Percentiles rank a stretch among this genome's conserved stretches.
phyloP scores from a whole-genome alignment of 1,140 invertebrate species.

The Plutomurus gul region DNA sequence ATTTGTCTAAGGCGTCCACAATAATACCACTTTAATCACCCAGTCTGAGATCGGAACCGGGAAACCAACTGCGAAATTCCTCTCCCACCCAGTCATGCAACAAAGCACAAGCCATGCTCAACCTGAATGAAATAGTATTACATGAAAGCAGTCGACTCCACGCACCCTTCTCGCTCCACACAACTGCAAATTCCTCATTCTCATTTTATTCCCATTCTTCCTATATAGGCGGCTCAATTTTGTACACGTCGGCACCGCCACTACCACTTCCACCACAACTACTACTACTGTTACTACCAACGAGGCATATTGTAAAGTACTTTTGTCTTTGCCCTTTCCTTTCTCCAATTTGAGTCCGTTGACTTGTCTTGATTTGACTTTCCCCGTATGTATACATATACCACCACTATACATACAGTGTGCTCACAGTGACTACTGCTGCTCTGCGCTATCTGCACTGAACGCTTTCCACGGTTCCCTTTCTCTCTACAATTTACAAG shows the following conservation, averaged over 20 bases:
- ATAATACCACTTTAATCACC: conserved; percentile 35
- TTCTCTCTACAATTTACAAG: too few relatives aligned
- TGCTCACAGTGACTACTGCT: not conserved
- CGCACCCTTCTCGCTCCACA: not conserved
- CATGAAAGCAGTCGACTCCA: not conserved
- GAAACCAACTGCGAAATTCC: conserved; percentile 29
- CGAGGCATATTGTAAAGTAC: not conserved
- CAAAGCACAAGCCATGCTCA: not conserved
- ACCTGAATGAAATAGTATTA: conserved; percentile 3
- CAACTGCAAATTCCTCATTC: conserved; percentile 26
- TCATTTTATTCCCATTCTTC: not conserved
- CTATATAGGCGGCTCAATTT: too few relatives aligned
- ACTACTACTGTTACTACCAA: not conserved
- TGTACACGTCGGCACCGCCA: not conserved
- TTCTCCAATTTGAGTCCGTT: not conserved
- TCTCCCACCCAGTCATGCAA: conserved; percentile 31
- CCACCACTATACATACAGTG: too few relatives aligned
- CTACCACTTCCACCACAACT: not conserved
- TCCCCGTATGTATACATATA: too few relatives aligned
- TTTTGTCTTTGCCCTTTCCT: not conserved
- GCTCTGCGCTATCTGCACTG: not conserved
- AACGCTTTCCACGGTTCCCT: too few relatives aligned
- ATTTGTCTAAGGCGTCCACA: conserved; percentile 17
- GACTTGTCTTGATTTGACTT: too few relatives aligned
- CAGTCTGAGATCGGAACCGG: conserved; percentile 11